Base-by-base conservation (phyloP, 2,888 invertebrate species). In the Deilephila porcellus region DNA sequence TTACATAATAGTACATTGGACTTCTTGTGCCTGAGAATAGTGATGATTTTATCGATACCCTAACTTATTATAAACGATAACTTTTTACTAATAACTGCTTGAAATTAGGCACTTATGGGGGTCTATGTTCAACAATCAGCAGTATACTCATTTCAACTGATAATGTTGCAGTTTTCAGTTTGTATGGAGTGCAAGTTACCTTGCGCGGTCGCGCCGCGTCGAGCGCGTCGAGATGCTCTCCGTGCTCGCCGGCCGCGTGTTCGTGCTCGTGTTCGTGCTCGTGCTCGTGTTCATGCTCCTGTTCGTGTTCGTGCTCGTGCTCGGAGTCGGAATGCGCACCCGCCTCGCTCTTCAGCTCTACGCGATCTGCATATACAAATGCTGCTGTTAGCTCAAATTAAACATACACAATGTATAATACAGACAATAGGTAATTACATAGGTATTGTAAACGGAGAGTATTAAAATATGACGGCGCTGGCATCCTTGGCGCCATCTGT, bases 121-220 rank as follows among this genome's bases (percentile, higher is more conserved):
- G 25, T 25, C 4, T 32, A 32, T 32, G 32, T 32, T 32, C 4
- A 32, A 3, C 2, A 32, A 5, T 4, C 4, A 32, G 32, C 32
- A 32, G 32, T 4, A 1, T 5, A 32, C 32, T 11, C 32, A 25
- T 11, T 60, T 2, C 1, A 60, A 6, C 32, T 32, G 6, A 32
- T 32, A 6, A 32, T 32, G 32, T 6, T 32, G 32, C 1, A 5
- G 5, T 52, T 3, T 52, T 17, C 0, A 19, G 17, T n/a, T n/a
- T n/a, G 56, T n/a, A 17, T n/a, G 56, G 56, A 75, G 82, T 86
- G 88, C 86, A 90, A 91, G 84, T 86, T 92, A 93, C 93, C 93
- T 93, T 93, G 84, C 93, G 91, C 59, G 93, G 93, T 76, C 93
- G 80, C 0, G 91, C 90, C 0, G 90, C 85, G 75, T 92, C 92